A percentile compares a stretch with the other conserved stretches of the same genome.
Conservation (phyloP, 2,113 vertebrate species). For the Tamias sibiricus region DNA sequence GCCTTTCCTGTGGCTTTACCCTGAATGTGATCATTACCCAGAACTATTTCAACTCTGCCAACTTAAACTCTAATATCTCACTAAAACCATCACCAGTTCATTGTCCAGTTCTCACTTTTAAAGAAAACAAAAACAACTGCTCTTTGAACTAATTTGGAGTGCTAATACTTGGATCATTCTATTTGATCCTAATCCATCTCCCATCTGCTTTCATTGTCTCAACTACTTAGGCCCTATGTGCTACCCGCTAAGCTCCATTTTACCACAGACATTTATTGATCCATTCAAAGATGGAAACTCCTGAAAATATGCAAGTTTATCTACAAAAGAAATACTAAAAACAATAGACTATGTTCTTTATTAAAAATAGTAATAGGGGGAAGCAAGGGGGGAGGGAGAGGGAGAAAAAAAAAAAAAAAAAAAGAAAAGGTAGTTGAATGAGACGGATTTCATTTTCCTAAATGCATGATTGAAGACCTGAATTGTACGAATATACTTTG, state of each 20-base stretch:
- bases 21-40: background rate
- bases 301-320: background rate
- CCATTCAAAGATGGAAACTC: background rate
- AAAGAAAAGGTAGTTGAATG: too few relatives aligned
- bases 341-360: background rate
- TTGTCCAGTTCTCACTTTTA: constrained; percentile 31
- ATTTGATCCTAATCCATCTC: background rate
- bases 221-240: background rate
- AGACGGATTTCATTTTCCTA: too few relatives aligned
- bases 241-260: background rate
- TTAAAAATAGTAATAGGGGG: constrained; percentile 36
- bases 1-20: background rate
- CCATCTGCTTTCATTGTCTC: background rate
- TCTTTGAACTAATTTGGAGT: background rate
- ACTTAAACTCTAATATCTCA: background rate
- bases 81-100: background rate
- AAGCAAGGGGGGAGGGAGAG: too few relatives aligned
- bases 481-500: too few relatives aligned
- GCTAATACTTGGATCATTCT: background rate
- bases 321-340: constrained; percentile 21
- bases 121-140: constrained; percentile 2
- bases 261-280: background rate
- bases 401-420: too few relatives aligned
- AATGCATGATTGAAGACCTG: too few relatives aligned
- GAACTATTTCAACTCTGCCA: background rate